Evolutionary conservation across 2,113 vertebrate species (phyloP).

Genomic region (Notarius lentiginosus): DNA sequence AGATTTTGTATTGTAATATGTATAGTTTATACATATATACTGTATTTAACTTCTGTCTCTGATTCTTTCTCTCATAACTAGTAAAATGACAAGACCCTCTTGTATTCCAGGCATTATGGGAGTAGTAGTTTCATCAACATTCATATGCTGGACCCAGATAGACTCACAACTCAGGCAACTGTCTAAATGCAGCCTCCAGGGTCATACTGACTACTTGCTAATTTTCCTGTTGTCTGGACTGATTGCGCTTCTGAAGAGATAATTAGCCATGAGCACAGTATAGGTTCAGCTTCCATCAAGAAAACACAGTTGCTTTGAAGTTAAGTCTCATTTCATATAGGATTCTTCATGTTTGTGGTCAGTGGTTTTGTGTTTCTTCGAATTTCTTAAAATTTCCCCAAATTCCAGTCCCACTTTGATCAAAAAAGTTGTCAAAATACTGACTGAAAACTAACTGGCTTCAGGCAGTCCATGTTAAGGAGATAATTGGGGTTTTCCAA

Average conservation of each 20-base stretch:
- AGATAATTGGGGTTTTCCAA: slow-evolving; percentile 25
- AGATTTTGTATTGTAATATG: not conserved
- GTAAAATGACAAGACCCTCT: not conserved
- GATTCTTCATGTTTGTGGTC: slow-evolving; percentile 17
- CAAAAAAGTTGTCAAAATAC: slow-evolving; percentile 29
- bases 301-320: slow-evolving; percentile 46
- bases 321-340: slow-evolving; percentile 24
- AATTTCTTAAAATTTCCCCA: slow-evolving; percentile 46
- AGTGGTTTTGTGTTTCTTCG: slow-evolving; percentile 18
- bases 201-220: slow-evolving; percentile 59
- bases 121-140: slow-evolving; percentile 61
- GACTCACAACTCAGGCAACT: slow-evolving; percentile 8
- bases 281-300: slow-evolving; percentile 38
- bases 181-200: slow-evolving; percentile 47
- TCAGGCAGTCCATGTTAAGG: slow-evolving; percentile 18
- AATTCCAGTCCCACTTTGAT: slow-evolving; percentile 43
- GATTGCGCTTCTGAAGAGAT: slow-evolving; percentile 59
- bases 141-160: not conserved
- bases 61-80: not conserved
- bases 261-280: slow-evolving; percentile 56
- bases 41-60: not conserved
- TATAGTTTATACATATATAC: not conserved
- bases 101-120: slow-evolving; percentile 36
- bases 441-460: slow-evolving; percentile 33
- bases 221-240: slow-evolving; percentile 61